Conservation (phyloP, 2,888 invertebrate genomes). For the Dichetophora obliterata region DNA sequence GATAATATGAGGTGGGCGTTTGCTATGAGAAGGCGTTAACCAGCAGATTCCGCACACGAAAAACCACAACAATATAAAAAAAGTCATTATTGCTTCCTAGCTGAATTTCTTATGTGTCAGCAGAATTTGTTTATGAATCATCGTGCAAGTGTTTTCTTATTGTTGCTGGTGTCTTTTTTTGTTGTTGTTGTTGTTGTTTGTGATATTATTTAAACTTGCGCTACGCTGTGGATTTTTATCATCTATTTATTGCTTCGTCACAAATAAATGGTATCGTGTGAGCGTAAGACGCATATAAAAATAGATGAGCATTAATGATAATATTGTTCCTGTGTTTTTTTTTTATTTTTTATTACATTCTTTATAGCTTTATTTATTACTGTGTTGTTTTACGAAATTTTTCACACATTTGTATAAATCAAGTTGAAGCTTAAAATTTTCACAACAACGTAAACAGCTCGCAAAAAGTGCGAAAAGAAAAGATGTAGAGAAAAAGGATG, state of each 20-base stretch:
- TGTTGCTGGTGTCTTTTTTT: not conserved
- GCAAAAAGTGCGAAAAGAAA: not conserved
- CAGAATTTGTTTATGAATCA: not conserved
- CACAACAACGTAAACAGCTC: not conserved
- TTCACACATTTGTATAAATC: slow-evolving; percentile 16
- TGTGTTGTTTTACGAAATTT: not conserved
- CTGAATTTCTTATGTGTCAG: too few relatives aligned
- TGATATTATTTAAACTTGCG: not conserved
- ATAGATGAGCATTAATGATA: slow-evolving; percentile 1
- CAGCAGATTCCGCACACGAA: not conserved
- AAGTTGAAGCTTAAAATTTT: slow-evolving; percentile 4
- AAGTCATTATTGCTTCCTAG: too few relatives aligned
- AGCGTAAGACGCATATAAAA: slow-evolving; percentile 17
- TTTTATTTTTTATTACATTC: too few relatives aligned
- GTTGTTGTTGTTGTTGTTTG: not conserved
- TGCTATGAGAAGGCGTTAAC: not conserved
- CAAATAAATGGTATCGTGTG: slow-evolving; percentile 3
- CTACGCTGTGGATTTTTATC: not conserved
- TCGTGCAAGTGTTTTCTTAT: not conserved
- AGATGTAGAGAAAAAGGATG: too few relatives aligned
- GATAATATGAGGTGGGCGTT: not conserved
- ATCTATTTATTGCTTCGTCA: slow-evolving; percentile 17
- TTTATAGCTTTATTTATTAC: not conserved
- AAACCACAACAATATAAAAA: too few relatives aligned
- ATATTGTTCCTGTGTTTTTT: not conserved